Base-by-base conservation (phyloP, 2,113 vertebrate genomes). In the Colistium nudipinnis region DNA sequence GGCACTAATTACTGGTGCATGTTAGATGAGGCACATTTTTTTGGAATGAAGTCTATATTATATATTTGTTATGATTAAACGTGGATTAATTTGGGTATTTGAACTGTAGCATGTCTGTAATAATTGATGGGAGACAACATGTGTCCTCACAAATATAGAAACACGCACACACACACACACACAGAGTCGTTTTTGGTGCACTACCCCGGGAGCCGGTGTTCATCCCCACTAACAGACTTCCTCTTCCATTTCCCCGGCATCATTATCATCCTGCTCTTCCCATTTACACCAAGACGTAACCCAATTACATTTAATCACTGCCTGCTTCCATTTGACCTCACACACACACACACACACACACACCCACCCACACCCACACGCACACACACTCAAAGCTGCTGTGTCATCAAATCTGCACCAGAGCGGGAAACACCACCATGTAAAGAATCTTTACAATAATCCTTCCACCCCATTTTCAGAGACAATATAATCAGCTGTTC, bases 381-480 rank as follows among this genome's bases (percentile, higher is more conserved):
- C n/a, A n/a, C n/a, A n/a, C 9, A 6, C 66, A 64, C 7, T 44
- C 20, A 70, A 48, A 72, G 13, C 14, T 60, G 63, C 53, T 60
- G 19, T 17, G 30, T 66, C 44, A 31, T 41, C 36, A 31, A 45
- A 43, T 6, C n/a, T 51, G n/a, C n/a, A 14, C n/a, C 25, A 52
- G 13, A 44, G 25, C 24, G 3, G 16, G 12, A n/a, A 4, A 47
- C 53, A 51, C 20, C n/a, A 53, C 28, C 31, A n/a, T 13, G 25
- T 52, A 55, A n/a, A 77, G 20, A 35, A 20, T 17, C 39, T 49
- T 52, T n/a, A 70, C 33, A 51, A 4, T 59, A 61, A 75, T 74
- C 28, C 62, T 41, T 27, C 30, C 65, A 64, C 4, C n/a, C n/a
- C n/a, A n/a, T n/a, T n/a, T n/a, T n/a, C n/a, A 48, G 38, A 61